Evolutionary conservation across 2,888 invertebrate genomes (phyloP).

Genomic region (Aelia acuminata): DNA sequence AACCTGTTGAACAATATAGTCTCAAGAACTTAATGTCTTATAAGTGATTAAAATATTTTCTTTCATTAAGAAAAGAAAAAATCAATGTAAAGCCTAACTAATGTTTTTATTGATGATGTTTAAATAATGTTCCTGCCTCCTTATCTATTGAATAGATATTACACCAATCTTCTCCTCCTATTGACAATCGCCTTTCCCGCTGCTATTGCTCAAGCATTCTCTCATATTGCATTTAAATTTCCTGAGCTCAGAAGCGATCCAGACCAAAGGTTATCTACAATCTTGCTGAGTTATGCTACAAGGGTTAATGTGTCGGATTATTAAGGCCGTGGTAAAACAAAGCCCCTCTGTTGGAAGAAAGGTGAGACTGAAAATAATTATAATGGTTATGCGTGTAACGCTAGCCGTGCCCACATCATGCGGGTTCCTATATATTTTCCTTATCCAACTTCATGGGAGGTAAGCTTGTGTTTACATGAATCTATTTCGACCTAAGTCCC

Average conservation of each 20-base stretch:
- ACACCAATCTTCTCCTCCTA: background rate
- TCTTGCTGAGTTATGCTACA: background rate
- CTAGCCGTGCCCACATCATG: slow-evolving; percentile 25
- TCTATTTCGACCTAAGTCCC: slow-evolving; percentile 21
- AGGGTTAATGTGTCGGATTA: slow-evolving; percentile 15
- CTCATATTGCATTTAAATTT: background rate
- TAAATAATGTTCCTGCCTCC: background rate
- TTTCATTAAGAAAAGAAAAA: no score
- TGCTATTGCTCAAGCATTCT: background rate
- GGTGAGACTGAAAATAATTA: slow-evolving; percentile 41
- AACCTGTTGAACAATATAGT: no score
- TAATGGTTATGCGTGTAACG: slow-evolving; percentile 25
- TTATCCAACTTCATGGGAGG: slow-evolving; percentile 42
- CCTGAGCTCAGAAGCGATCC: background rate
- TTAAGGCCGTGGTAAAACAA: slow-evolving; percentile 41
- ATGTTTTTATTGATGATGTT: background rate
- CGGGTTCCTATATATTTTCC: slow-evolving; percentile 39
- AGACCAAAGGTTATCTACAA: slow-evolving; percentile 29
- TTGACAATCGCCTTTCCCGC: background rate
- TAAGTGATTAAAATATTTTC: no score
- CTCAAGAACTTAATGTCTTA: no score
- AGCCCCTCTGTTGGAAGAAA: slow-evolving; percentile 37
- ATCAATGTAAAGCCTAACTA: no score
- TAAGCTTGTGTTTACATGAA: slow-evolving; percentile 36
- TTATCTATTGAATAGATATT: background rate